Percentiles rank a stretch among this genome's conserved stretches.
These are phyloP conservation scores for Rhabdornis inornatus DNA, from an alignment of 2,113 vertebrate genomes.

Conservation along the genomic window DNA sequence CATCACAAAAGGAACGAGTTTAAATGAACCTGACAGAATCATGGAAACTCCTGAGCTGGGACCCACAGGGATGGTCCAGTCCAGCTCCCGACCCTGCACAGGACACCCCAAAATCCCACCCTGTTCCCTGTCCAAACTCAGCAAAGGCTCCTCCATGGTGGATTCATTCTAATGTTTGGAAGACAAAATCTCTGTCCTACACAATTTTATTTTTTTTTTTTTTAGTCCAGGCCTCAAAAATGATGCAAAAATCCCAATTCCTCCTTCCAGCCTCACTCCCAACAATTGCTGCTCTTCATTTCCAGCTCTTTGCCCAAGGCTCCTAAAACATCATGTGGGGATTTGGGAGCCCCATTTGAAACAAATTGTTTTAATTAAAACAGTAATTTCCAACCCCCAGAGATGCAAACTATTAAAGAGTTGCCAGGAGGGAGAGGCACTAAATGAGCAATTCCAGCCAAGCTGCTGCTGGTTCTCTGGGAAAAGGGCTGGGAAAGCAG, in stretches of 20 bases:
- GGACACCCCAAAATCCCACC: not conserved
- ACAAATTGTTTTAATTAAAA: slow-evolving; percentile 73
- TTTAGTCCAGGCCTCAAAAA: not conserved
- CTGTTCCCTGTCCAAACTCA: not conserved
- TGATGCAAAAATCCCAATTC: not conserved
- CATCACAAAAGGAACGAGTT: not conserved
- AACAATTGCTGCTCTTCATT: not conserved
- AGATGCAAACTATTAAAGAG: slow-evolving; percentile 62
- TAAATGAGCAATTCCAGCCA: slow-evolving; percentile 50
- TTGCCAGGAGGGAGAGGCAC: slow-evolving; percentile 59
- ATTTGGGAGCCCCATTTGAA: slow-evolving; percentile 53
- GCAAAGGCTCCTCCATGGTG: rapidly evolving
- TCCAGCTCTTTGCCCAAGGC: slow-evolving; percentile 25
- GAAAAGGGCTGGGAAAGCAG: not conserved
- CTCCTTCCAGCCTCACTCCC: not conserved
- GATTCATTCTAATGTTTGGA: not conserved
- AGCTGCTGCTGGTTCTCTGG: not conserved
- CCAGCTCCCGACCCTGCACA: not conserved
- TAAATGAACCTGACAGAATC: not conserved
- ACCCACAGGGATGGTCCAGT: no score
- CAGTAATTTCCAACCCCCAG: slow-evolving; percentile 60
- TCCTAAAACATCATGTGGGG: not conserved
- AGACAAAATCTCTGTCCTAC: not conserved
- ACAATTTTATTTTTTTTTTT: not conserved
- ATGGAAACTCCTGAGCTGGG: not conserved